These are phyloP conservation scores for Probaryconus sp. DNA, from an alignment of 1,140 invertebrate species.

Conservation along the genomic window DNA sequence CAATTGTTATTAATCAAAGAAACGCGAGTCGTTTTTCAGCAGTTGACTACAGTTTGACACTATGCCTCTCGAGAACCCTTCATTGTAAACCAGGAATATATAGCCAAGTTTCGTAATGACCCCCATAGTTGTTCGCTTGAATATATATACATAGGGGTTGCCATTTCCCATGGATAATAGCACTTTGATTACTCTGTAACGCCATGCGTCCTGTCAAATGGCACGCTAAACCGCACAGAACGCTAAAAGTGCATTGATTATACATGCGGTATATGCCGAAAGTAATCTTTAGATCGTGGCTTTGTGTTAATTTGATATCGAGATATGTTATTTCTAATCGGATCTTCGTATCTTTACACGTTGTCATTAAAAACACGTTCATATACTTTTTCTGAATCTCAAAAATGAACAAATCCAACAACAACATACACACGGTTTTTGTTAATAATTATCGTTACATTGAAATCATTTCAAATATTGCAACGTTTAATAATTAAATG, in stretches of 20 bases:
- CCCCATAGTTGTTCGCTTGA: conserved; percentile 40
- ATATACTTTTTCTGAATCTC: too few relatives aligned
- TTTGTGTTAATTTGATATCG: too few relatives aligned
- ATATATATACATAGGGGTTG: conserved; percentile 65
- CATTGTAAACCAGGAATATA: conserved; percentile 45
- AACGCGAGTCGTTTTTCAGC: conserved; percentile 69
- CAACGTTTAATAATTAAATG: too few relatives aligned
- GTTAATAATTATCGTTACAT: too few relatives aligned
- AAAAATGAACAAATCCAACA: too few relatives aligned
- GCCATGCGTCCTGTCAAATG: conserved; percentile 73
- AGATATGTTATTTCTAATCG: too few relatives aligned
- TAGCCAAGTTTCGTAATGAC: conserved; percentile 60
- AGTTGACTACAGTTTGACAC: conserved; percentile 72
- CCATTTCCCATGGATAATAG: conserved; percentile 78
- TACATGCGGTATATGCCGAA: conserved; percentile 33
- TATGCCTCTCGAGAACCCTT: conserved; percentile 65
- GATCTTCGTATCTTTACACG: too few relatives aligned
- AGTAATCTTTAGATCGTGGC: conserved; percentile 31
- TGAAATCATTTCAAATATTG: too few relatives aligned
- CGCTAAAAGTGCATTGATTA: conserved; percentile 48
- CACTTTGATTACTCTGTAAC: conserved; percentile 77
- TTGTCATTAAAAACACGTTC: too few relatives aligned
- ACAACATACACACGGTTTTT: too few relatives aligned
- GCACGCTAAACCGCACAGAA: conserved; percentile 34
- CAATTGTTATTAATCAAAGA: conserved; percentile 43